Conservation (phyloP, 2,113 vertebrate species). For the Pluvialis apricaria region DNA sequence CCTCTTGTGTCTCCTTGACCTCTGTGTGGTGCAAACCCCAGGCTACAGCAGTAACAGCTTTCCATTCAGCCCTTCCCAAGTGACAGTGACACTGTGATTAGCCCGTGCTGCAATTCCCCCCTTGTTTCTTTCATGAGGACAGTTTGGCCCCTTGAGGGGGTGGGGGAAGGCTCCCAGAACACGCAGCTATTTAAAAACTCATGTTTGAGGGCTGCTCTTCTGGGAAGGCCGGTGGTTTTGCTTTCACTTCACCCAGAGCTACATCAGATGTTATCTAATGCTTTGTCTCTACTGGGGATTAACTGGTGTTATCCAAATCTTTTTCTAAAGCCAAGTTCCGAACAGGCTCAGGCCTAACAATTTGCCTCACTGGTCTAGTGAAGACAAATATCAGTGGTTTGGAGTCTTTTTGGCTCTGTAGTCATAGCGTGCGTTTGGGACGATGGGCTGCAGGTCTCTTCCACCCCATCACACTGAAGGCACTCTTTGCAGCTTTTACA, state of each 20-base stretch:
- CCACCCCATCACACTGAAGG: background rate
- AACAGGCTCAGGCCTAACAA: background rate
- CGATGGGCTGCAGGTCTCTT: background rate
- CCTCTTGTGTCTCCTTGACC: background rate
- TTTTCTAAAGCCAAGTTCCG: background rate
- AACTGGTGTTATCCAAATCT: background rate
- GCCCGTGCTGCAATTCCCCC: background rate
- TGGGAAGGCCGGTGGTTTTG: background rate
- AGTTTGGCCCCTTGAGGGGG: too few relatives aligned
- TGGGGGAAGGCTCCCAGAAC: background rate
- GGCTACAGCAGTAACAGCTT: background rate
- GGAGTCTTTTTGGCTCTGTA: background rate
- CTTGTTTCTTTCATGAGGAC: background rate
- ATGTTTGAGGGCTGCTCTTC: background rate
- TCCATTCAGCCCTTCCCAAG: background rate
- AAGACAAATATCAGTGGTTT: background rate
- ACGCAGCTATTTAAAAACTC: accelerated
- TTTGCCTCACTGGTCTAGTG: background rate
- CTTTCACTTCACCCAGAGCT: background rate
- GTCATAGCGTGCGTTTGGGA: accelerated
- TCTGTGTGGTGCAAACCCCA: background rate
- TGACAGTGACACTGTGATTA: accelerated
- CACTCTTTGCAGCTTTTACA: background rate
- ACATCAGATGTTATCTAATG: background rate
- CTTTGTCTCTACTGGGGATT: background rate